Evolutionary conservation across 2,113 vertebrate species (phyloP).

Genomic region (Apaloderma vittatum): DNA sequence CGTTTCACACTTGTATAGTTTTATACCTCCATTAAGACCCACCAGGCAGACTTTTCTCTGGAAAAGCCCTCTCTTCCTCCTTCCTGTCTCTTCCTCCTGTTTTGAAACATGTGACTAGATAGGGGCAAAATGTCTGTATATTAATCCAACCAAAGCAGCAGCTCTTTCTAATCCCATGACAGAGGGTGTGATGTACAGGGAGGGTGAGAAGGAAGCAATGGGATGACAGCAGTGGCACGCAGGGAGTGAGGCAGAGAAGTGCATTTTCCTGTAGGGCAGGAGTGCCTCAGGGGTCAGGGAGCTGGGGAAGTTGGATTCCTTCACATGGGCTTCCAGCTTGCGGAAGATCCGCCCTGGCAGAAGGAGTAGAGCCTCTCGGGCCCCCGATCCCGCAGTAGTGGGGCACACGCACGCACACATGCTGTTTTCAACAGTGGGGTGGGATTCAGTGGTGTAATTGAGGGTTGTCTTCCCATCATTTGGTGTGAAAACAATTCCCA

Average conservation of each 20-base stretch:
- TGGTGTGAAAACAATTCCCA: constrained; percentile 53
- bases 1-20: background rate
- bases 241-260: background rate
- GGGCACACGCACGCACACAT: background rate
- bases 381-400: background rate
- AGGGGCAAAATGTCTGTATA: background rate
- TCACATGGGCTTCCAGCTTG: background rate
- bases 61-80: background rate
- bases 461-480: constrained; percentile 16
- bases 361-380: fast-evolving
- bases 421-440: background rate
- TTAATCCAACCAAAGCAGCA: background rate
- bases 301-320: fast-evolving
- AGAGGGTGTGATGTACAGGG: fast-evolving
- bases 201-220: background rate
- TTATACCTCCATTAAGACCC: background rate
- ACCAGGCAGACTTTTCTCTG: background rate
- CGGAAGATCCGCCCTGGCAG: background rate
- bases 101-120: background rate
- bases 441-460: background rate
- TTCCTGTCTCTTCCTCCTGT: background rate
- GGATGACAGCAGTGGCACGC: background rate
- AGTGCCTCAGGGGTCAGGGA: background rate
- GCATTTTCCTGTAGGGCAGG: background rate
- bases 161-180: background rate